Conservation (phyloP, 2,797 vertebrate genomes). For the Tiaroga cobitis region DNA sequence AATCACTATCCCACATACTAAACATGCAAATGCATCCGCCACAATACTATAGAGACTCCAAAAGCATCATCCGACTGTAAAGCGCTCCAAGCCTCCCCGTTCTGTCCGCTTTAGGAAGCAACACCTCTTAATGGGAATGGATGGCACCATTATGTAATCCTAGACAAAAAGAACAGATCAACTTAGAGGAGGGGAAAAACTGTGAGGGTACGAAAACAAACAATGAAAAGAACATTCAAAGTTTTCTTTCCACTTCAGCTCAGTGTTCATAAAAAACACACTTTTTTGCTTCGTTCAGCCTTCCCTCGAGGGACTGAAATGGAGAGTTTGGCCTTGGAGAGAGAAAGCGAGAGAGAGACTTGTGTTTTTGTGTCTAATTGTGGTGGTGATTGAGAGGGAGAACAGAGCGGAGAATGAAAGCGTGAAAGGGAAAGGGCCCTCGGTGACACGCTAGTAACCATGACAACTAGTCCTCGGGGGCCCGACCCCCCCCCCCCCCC, state of each 20-base stretch:
- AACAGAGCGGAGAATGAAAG: conserved; percentile 49
- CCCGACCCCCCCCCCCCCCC: conserved; percentile 1
- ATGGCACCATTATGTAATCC: conserved; percentile 72
- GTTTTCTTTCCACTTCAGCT: conserved; percentile 59
- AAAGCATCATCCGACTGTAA: background rate
- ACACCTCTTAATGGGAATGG: conserved; percentile 75
- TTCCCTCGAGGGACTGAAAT: conserved; percentile 40
- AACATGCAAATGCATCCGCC: background rate
- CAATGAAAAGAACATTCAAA: conserved; percentile 62
- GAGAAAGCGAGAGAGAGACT: conserved; percentile 30
- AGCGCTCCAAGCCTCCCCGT: background rate
- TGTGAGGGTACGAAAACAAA: conserved; percentile 71
- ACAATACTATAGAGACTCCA: background rate
- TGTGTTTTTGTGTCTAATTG: conserved; percentile 56
- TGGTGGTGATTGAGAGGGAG: conserved; percentile 60
- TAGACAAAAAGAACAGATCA: conserved; percentile 63
- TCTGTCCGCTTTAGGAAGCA: conserved; percentile 53
- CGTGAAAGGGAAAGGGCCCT: conserved; percentile 38
- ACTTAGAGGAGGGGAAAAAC: conserved; percentile 45
- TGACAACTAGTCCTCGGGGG: conserved; percentile 50
- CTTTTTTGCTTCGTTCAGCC: conserved; percentile 33
- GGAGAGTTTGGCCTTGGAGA: conserved; percentile 51
- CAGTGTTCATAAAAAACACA: conserved; percentile 45
- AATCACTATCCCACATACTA: background rate
- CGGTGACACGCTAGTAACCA: conserved; percentile 47